Evolutionary conservation across 2,113 vertebrate genomes (phyloP).

Genomic region (Pluvialis apricaria): DNA sequence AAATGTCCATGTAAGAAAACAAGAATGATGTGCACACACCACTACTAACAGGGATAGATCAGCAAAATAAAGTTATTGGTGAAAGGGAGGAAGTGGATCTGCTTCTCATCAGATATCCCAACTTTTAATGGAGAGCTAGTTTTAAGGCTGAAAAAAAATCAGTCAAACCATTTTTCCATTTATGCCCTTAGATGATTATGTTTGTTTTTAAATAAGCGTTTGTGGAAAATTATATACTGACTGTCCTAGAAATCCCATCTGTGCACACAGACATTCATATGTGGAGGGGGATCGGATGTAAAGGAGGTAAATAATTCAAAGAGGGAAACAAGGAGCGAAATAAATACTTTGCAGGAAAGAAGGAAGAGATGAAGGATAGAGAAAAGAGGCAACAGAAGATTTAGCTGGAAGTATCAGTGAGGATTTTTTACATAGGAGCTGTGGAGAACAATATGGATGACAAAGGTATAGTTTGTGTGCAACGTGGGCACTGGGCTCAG

Average conservation of each 20-base stretch:
- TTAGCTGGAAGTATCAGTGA: not conserved
- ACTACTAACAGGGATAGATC: not conserved
- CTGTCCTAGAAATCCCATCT: conserved; percentile 39
- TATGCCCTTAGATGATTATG: not conserved
- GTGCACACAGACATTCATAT: not conserved
- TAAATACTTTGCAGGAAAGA: not conserved
- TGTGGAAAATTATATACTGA: not conserved
- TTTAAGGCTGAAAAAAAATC: not conserved
- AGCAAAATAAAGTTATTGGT: not conserved
- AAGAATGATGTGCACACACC: not conserved
- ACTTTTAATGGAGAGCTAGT: not conserved
- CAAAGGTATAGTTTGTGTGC: not conserved
- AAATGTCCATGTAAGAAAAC: not conserved
- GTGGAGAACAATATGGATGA: not conserved
- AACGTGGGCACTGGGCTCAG: not conserved
- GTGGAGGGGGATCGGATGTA: not conserved
- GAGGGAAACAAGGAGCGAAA: not conserved
- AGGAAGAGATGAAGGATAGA: not conserved
- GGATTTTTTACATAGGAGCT: not conserved
- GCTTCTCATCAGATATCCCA: not conserved
- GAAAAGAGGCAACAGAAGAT: not conserved
- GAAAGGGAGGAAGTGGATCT: not conserved
- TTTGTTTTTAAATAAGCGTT: conserved; percentile 28
- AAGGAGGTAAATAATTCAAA: not conserved
- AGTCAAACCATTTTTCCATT: not conserved